Conservation (phyloP, 2,888 invertebrate genomes). For the Tenthredo notha region DNA sequence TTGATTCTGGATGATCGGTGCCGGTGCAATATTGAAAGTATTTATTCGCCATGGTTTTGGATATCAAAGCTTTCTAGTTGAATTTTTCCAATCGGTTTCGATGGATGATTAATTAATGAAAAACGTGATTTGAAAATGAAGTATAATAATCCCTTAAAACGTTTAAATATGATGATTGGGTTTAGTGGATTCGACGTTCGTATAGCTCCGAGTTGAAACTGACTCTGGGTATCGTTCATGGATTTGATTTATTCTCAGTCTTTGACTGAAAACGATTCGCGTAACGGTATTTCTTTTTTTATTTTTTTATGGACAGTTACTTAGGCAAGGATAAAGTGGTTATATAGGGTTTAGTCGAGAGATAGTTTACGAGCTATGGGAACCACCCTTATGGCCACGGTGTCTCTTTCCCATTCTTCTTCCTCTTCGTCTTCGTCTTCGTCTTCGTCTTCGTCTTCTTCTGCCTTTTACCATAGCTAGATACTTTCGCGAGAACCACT, state of each 20-base stretch:
- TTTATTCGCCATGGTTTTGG: no score
- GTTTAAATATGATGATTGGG: neutral
- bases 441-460: neutral
- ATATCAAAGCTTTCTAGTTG: neutral
- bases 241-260: constrained; percentile 18
- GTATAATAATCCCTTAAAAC: neutral
- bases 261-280: constrained; percentile 36
- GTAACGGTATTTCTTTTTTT: constrained; percentile 17
- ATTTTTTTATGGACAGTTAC: constrained; percentile 31
- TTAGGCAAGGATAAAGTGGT: constrained; percentile 39
- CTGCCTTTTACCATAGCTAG: neutral
- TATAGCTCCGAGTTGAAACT: neutral
- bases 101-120: neutral
- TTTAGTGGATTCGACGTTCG: neutral
- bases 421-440: neutral
- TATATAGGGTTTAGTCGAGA: constrained; percentile 18
- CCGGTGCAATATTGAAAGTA: no score
- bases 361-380: constrained; percentile 38
- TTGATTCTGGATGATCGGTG: no score
- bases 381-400: constrained; percentile 13
- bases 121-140: neutral
- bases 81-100: neutral
- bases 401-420: constrained; percentile 7
- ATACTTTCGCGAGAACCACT: constrained; percentile 24
- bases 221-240: neutral